These are phyloP conservation scores for Tenualosa ilisha DNA, from an alignment of 2,797 vertebrate genomes.

Conservation along the genomic window DNA sequence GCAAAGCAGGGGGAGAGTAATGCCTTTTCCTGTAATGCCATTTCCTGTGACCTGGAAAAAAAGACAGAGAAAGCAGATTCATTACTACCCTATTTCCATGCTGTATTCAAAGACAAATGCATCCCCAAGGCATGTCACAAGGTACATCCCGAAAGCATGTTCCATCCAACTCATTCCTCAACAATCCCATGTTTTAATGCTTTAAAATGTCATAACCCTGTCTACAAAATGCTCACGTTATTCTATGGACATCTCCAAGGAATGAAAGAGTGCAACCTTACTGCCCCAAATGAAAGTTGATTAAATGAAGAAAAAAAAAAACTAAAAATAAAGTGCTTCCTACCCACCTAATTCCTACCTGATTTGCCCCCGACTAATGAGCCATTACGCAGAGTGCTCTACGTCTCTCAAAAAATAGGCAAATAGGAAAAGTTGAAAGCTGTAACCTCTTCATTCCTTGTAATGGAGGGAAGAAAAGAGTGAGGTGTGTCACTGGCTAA, in stretches of 20 bases:
- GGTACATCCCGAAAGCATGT: neutral
- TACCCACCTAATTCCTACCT: neutral
- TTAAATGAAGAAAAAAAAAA: neutral
- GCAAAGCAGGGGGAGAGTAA: neutral
- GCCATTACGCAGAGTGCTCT: neutral
- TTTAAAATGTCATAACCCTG: neutral
- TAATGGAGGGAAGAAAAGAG: neutral
- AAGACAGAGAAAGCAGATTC: neutral
- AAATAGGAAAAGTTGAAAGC: neutral
- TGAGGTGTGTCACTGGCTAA: neutral
- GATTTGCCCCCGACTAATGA: neutral
- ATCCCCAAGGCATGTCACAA: neutral
- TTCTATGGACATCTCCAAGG: neutral
- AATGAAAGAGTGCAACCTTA: neutral
- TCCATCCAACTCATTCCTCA: neutral
- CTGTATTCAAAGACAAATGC: neutral
- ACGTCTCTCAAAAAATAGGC: neutral
- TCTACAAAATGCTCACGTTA: neutral
- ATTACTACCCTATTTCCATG: neutral
- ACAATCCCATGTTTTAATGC: neutral
- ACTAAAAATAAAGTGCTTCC: neutral
- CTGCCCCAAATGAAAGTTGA: neutral
- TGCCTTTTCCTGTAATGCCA: too few species aligned
- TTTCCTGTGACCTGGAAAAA: constrained; percentile 10
- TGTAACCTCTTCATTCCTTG: neutral